Evolutionary conservation across 2,888 invertebrate species (phyloP).

Genomic region (Macropis europaea): DNA sequence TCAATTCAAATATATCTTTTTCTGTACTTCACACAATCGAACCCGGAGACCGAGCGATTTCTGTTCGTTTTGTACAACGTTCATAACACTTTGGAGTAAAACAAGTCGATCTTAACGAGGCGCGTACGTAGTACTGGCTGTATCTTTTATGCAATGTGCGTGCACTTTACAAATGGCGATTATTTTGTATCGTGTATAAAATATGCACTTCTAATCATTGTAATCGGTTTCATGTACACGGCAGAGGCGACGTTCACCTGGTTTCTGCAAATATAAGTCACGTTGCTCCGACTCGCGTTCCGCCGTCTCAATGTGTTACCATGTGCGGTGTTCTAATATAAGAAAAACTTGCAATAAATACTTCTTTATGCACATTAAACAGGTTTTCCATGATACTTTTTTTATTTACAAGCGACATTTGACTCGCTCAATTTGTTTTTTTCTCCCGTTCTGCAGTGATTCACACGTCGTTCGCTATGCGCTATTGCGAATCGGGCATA

Average conservation of each 20-base stretch:
- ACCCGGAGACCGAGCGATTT: background rate
- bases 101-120: slow-evolving; percentile 20
- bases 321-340: background rate
- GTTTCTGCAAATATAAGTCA: background rate
- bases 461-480: background rate
- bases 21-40: background rate
- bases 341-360: slow-evolving; percentile 4
- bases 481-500: slow-evolving; percentile 2
- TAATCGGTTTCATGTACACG: too few relatives aligned
- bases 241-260: too few relatives aligned
- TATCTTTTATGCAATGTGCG: slow-evolving; percentile 6
- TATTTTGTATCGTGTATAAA: slow-evolving; percentile 25
- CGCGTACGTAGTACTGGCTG: slow-evolving; percentile 15
- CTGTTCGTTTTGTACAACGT: background rate
- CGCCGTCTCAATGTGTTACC: background rate
- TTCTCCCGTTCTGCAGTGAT: background rate
- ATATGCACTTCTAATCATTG: slow-evolving; percentile 2
- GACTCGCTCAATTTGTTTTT: background rate
- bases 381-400: background rate
- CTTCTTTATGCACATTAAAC: background rate
- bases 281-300: background rate
- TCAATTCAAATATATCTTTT: background rate
- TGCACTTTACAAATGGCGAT: slow-evolving; percentile 50
- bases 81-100: background rate
- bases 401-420: slow-evolving; percentile 3